Evolutionary conservation across 2,797 vertebrate species (phyloP).

Genomic region (Sebastes vulpes): DNA sequence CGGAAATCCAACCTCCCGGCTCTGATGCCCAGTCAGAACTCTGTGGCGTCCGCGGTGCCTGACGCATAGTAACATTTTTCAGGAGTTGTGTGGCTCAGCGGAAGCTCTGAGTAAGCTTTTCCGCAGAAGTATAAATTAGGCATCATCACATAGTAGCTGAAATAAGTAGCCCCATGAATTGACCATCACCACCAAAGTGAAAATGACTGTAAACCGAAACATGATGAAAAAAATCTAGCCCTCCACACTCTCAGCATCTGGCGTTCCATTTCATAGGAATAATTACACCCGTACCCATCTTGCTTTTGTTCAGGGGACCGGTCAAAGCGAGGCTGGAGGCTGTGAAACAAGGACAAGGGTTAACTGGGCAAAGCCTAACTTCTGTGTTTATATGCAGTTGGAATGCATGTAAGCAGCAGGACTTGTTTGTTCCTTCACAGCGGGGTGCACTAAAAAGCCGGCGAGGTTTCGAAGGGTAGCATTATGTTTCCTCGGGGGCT

Average conservation of each 20-base stretch:
- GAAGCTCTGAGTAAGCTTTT: too few relatives aligned
- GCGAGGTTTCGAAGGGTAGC: constrained; percentile 28
- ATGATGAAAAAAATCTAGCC: background rate
- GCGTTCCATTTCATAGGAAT: background rate
- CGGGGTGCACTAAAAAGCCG: constrained; percentile 2
- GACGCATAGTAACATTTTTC: background rate
- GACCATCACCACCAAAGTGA: background rate
- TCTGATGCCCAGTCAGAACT: background rate
- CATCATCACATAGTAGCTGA: background rate
- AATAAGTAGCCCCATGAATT: background rate
- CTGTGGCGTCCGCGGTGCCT: background rate
- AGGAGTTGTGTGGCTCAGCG: background rate
- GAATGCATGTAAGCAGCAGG: constrained; percentile 46
- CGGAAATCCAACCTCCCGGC: background rate
- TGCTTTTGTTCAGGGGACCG: background rate
- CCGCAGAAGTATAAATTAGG: too few relatives aligned
- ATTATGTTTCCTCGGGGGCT: constrained; percentile 40
- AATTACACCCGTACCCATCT: background rate
- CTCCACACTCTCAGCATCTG: background rate
- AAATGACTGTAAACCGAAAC: background rate
- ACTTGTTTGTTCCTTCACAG: constrained; percentile 43
- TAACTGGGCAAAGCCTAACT: constrained; percentile 1
- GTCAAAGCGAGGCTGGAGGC: background rate
- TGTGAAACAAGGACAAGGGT: constrained; percentile 13
- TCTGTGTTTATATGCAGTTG: constrained; percentile 41